phyloP scores from a whole-genome alignment of 2,888 invertebrate species.

The Torymus tubicola region DNA sequence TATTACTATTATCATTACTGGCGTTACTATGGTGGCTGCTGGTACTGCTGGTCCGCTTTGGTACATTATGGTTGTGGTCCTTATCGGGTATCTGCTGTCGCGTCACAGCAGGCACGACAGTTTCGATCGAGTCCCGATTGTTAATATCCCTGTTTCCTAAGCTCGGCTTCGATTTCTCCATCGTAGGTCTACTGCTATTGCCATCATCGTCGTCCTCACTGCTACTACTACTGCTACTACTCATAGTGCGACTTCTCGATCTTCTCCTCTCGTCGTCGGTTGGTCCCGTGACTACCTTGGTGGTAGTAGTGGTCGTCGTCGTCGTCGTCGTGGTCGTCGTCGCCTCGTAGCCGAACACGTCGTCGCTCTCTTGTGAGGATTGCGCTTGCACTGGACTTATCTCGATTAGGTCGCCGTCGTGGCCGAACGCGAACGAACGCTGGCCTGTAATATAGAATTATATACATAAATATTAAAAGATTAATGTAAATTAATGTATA shows the following conservation, averaged over 20 bases:
- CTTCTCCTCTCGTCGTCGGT: no score
- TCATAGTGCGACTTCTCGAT: no score
- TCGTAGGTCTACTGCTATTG: background rate
- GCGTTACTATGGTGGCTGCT: background rate
- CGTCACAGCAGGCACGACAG: background rate
- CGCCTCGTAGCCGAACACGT: slow-evolving; percentile 29
- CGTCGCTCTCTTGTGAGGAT: slow-evolving; percentile 52
- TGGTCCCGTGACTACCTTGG: no score
- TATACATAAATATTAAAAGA: slow-evolving; percentile 2
- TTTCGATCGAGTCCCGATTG: slow-evolving; percentile 44
- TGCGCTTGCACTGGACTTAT: slow-evolving; percentile 60
- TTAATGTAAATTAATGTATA: background rate
- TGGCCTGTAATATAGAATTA: slow-evolving; percentile 66
- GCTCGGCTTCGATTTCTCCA: background rate
- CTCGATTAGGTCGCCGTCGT: slow-evolving; percentile 73
- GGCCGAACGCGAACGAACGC: slow-evolving; percentile 74
- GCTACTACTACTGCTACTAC: background rate
- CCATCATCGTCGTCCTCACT: background rate
- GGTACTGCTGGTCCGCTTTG: background rate
- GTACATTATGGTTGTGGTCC: slow-evolving; percentile 2
- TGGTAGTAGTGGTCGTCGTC: no score
- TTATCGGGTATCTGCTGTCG: background rate
- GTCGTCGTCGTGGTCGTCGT: no score
- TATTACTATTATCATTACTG: background rate
- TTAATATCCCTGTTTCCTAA: background rate